phyloP scores from a whole-genome alignment of 2,888 invertebrate species.

The Cotesia congregata region DNA sequence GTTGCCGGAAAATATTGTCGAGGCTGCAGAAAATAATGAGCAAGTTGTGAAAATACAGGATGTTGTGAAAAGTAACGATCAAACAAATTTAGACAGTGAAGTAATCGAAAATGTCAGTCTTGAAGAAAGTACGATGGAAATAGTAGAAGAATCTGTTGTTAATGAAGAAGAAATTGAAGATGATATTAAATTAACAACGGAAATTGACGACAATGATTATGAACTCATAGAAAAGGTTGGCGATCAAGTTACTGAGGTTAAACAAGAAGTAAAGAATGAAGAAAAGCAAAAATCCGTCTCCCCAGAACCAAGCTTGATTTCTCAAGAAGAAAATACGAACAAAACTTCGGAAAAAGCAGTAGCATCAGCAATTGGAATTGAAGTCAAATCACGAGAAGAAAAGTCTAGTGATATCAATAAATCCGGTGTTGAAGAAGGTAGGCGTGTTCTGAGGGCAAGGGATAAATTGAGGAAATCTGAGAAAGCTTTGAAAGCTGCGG shows the following conservation, averaged over 20 bases:
- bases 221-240: background rate
- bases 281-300: background rate
- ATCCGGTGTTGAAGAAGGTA: conserved; percentile 54
- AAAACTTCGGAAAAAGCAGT: background rate
- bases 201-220: conserved; percentile 3
- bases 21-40: background rate
- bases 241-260: background rate
- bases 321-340: background rate
- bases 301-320: background rate
- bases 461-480: conserved; percentile 59
- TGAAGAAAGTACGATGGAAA: background rate
- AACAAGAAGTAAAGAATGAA: background rate
- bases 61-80: background rate
- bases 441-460: conserved; percentile 59
- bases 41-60: background rate
- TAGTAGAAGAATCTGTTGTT: conserved; percentile 15
- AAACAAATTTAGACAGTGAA: background rate
- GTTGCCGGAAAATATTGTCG: conserved; percentile 24
- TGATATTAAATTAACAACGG: conserved; percentile 6
- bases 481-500: conserved; percentile 7
- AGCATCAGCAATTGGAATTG: background rate
- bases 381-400: conserved; percentile 3
- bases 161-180: conserved; percentile 27
- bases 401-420: conserved; percentile 48
- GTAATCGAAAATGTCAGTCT: background rate